Conservation (phyloP, 2,888 invertebrate genomes). For the Pediacus dermestoides region DNA sequence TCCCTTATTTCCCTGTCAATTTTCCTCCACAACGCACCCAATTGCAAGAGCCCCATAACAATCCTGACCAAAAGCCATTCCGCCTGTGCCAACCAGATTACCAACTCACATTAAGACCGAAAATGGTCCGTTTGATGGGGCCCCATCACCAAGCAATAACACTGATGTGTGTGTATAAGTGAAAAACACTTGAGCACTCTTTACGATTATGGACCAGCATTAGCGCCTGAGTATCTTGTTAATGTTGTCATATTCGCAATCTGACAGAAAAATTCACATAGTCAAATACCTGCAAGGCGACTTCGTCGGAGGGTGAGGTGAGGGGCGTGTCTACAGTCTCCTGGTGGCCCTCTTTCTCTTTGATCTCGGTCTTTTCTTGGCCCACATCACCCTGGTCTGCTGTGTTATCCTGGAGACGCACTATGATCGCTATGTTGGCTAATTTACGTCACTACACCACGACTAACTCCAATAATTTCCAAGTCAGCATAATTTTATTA, state of each 20-base stretch:
- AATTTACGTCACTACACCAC: no score
- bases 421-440: constrained; percentile 58
- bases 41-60: no score
- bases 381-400: constrained; percentile 55
- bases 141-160: constrained; percentile 2
- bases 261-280: constrained; percentile 5
- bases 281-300: constrained; percentile 30
- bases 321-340: constrained; percentile 54
- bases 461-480: no score
- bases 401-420: constrained; percentile 60
- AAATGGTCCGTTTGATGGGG: no score
- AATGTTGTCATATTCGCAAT: constrained; percentile 24
- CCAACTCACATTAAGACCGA: no score
- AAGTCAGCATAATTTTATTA: no score
- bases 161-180: constrained; percentile 15
- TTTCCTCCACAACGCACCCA: no score
- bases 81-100: no score
- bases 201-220: constrained; percentile 23
- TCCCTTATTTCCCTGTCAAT: no score
- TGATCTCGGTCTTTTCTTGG: constrained; percentile 59
- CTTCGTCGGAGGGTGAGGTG: constrained; percentile 52
- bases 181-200: constrained; percentile 23
- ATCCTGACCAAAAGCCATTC: no score
- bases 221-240: constrained; percentile 23
- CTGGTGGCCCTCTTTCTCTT: constrained; percentile 60